Percentiles rank a stretch among this genome's conserved stretches.
Evolutionary conservation across 2,888 invertebrate species (phyloP).

Genomic region (Clostera curtula): DNA sequence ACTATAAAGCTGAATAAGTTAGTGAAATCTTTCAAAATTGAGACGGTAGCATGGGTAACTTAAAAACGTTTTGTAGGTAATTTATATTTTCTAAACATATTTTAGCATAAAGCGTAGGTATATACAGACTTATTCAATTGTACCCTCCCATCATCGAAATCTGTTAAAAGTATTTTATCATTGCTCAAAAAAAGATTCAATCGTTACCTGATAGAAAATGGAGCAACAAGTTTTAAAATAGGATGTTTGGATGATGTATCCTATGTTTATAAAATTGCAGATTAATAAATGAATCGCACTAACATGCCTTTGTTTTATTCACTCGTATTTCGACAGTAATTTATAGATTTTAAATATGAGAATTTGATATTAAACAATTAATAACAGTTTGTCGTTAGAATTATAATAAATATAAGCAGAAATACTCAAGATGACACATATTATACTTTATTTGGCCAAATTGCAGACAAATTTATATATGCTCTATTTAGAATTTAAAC

Average conservation of each 20-base stretch:
- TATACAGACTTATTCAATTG: conserved; percentile 20
- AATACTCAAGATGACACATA: conserved; percentile 22
- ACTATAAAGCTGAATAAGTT: no score
- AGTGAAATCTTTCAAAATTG: conserved; percentile 14
- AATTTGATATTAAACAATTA: no score
- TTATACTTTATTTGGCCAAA: conserved; percentile 31
- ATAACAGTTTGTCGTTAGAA: no score
- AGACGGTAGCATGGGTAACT: conserved; percentile 29
- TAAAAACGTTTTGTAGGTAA: conserved; percentile 10
- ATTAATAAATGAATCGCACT: conserved; percentile 61
- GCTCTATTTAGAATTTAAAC: conserved; percentile 14
- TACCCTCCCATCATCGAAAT: conserved; percentile 22
- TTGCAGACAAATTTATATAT: conserved; percentile 20
- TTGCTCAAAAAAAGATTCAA: conserved; percentile 53
- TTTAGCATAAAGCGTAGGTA: conserved; percentile 17
- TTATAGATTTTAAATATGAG: no score
- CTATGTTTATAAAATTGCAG: conserved; percentile 53
- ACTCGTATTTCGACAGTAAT: no score
- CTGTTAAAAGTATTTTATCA: conserved; percentile 26
- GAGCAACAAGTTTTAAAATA: conserved; percentile 36
- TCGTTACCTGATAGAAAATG: conserved; percentile 46
- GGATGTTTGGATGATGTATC: conserved; percentile 49
- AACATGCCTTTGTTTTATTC: conserved; percentile 34
- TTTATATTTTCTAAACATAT: conserved; percentile 11
- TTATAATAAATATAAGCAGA: background rate